Evolutionary conservation across 2,888 invertebrate species (phyloP).

Genomic region (Amphipoea oculea): DNA sequence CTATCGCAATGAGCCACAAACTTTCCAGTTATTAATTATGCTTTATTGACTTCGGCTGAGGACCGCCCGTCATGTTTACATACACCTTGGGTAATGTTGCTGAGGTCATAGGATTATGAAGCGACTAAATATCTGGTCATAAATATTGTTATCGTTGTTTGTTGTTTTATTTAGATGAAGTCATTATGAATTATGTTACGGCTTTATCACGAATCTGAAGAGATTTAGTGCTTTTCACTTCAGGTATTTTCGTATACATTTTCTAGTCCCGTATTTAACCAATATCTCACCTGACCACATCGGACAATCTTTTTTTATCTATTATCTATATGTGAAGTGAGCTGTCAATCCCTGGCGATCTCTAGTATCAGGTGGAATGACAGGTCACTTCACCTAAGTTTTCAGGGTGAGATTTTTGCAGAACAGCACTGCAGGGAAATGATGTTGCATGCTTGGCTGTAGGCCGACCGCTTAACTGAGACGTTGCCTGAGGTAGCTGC

Average conservation of each 20-base stretch:
- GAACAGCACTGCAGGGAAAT: too few relatives aligned
- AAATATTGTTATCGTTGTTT: constrained; percentile 35
- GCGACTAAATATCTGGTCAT: constrained; percentile 45
- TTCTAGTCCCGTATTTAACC: background rate
- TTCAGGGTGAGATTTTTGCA: background rate
- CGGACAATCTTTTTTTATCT: background rate
- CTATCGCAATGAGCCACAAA: constrained; percentile 73
- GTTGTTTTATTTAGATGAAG: constrained; percentile 33
- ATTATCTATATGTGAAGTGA: too few relatives aligned
- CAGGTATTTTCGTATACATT: background rate
- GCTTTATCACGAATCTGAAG: constrained; percentile 2
- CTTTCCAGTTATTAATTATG: constrained; percentile 85
- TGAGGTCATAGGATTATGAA: constrained; percentile 72
- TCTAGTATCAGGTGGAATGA: background rate
- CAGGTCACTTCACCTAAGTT: background rate
- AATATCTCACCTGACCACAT: background rate
- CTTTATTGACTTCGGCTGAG: constrained; percentile 74
- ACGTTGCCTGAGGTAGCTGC: too few relatives aligned
- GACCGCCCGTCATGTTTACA: constrained; percentile 75
- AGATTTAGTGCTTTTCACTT: background rate
- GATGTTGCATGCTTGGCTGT: background rate
- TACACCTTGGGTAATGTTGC: constrained; percentile 73
- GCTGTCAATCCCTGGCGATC: too few relatives aligned
- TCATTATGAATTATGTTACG: constrained; percentile 17
- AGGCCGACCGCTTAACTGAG: too few relatives aligned